Conservation (phyloP, 2,797 vertebrate genomes). For the Lepus townsendii region DNA sequence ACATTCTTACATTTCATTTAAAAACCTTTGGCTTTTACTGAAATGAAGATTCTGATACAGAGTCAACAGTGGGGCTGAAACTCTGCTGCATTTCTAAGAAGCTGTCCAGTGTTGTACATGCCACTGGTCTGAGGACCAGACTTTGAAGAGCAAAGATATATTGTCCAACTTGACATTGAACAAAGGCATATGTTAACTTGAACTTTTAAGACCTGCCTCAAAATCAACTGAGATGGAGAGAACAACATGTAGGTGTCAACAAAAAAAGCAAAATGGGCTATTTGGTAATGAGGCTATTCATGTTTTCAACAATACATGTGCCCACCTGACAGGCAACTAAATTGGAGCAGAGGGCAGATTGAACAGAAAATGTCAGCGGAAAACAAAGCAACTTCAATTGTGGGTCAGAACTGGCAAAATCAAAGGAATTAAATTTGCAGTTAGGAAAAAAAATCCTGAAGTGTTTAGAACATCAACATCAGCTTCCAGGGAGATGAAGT, state of each 20-base stretch:
- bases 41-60: not conserved
- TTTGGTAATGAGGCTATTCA: not conserved
- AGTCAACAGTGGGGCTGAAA: not conserved
- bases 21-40: not conserved
- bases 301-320: not conserved
- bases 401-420: not conserved
- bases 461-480: constrained; percentile 12
- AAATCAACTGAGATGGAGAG: not conserved
- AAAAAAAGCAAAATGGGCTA: not conserved
- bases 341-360: not conserved
- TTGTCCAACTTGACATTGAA: too few species aligned
- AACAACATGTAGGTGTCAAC: constrained; percentile 13
- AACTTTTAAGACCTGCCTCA: not conserved
- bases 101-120: too few species aligned
- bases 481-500: constrained; percentile 28
- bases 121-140: not conserved
- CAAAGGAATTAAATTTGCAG: constrained; percentile 49
- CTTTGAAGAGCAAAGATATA: not conserved
- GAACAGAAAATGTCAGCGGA: not conserved
- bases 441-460: not conserved
- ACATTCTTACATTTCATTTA: not conserved
- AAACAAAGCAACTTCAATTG: constrained; percentile 48
- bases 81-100: not conserved
- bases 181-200: not conserved
- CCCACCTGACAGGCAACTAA: not conserved